phyloP scores from a whole-genome alignment of 1,140 invertebrate species.

The Mactra quadrangularis region DNA sequence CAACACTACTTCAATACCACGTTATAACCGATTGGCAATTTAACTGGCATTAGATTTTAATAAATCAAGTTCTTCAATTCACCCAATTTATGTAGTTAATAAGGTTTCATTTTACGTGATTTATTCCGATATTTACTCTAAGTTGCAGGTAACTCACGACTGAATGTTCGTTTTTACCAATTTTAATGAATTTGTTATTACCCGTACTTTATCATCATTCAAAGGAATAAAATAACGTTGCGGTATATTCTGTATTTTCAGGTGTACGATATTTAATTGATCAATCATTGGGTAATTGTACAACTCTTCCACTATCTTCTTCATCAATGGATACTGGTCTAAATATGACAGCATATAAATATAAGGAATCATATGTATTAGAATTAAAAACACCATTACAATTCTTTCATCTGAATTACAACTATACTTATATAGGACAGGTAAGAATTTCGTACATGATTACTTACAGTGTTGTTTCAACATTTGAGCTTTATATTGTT shows the following conservation, averaged over 20 bases:
- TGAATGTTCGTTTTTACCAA: neutral
- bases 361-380: constrained; percentile 64
- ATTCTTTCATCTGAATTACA: constrained; percentile 67
- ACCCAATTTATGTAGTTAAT: neutral
- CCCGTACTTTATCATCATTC: too few relatives aligned
- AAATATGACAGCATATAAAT: constrained; percentile 50
- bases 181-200: too few relatives aligned
- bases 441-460: constrained; percentile 35
- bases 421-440: constrained; percentile 71
- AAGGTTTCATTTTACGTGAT: neutral
- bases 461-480: neutral
- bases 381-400: constrained; percentile 68
- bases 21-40: neutral
- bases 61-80: too few relatives aligned
- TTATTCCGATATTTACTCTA: neutral
- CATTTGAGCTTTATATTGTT: neutral
- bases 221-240: too few relatives aligned
- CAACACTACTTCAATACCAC: neutral
- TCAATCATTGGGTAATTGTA: constrained; percentile 66
- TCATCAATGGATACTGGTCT: constrained; percentile 59
- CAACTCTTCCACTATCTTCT: constrained; percentile 53
- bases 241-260: too few relatives aligned
- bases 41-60: neutral
- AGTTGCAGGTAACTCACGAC: neutral
- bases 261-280: constrained; percentile 73